Evolutionary conservation across 2,888 invertebrate genomes (phyloP), one percentile per base, ranked within the genome.

Genomic region (Patella depressa): DNA sequence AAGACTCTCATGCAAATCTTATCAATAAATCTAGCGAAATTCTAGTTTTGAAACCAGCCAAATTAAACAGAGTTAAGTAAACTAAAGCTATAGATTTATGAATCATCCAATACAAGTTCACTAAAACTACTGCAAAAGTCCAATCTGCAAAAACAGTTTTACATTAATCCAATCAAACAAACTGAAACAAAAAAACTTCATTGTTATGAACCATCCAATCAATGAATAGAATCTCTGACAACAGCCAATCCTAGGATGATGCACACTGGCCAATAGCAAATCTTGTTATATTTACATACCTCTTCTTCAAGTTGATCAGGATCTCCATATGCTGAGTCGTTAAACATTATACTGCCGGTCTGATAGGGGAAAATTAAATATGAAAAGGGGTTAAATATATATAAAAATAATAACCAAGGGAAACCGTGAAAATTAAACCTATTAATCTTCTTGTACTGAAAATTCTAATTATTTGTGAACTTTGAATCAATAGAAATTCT

Each of bases 331-430:
- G 73, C 74, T 1, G 83, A 83, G 53, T 81, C 83, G n/a, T 81
- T 80, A 80, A 83, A 83, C 78, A 83, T 80, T 74, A 83, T 79
- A 81, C 83, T 83, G 70, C 83, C 81, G 59, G 83, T 83, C 83
- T 83, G 81, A 55, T 29, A 70, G 71, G 75, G 70, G 74, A 71
- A 75, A 75, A 54, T 70, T 53, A 75, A n/a, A 70, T 34, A 75
- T 53, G 53, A 59, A 59, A 45, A 45, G 45, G 45, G 45, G 45
- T 45, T 45, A 45, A 45, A 45, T 45, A 45, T 45, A 45, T 45
- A 45, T 45, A 45, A 45, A 45, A 45, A 45, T 45, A 45, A 45
- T 45, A 45, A 45, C 45, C 45, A 45, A 45, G 45, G 45, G 45
- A 45, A 45, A 45, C 45, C 45, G 5, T 45, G 45, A 45, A 45